phyloP scores from a whole-genome alignment of 2,113 vertebrate genomes.

The Anolis carolinensis region DNA sequence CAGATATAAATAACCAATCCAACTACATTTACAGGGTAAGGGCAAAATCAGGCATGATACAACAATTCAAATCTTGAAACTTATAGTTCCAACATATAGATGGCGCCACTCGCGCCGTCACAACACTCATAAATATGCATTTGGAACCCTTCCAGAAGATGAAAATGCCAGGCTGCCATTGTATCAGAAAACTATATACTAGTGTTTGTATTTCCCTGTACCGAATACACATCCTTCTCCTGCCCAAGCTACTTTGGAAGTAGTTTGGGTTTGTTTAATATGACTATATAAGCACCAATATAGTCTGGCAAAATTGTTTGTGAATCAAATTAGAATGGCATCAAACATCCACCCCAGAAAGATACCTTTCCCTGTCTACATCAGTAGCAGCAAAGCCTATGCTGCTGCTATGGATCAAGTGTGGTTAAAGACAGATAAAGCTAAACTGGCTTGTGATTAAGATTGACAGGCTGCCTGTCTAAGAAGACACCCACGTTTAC shows the following conservation, averaged over 20 bases:
- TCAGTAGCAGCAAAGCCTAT: conserved; percentile 38
- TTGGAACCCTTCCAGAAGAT: neutral
- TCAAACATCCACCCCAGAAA: conserved; percentile 22
- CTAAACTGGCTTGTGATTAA: conserved; percentile 44
- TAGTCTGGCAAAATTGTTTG: conserved; percentile 43
- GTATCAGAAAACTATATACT: neutral
- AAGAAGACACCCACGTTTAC: conserved; percentile 34
- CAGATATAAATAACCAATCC: no score
- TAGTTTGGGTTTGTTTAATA: neutral
- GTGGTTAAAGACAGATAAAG: conserved; percentile 51
- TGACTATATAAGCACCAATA: neutral
- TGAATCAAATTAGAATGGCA: conserved; percentile 31
- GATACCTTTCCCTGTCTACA: conserved; percentile 13
- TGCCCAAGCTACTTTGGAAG: neutral
- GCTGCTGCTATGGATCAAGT: conserved; percentile 31
- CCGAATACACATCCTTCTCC: neutral
- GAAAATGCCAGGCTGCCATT: neutral
- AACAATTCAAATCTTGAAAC: no score
- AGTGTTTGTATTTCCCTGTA: neutral
- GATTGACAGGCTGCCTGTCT: conserved; percentile 20
- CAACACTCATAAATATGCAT: neutral
- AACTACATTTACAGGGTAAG: no score
- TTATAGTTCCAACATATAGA: no score
- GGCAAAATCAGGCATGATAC: no score
- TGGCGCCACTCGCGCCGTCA: no score